Evolutionary conservation across 2,113 vertebrate genomes (phyloP), one percentile per base, ranked within the genome.

Genomic region (Grallaria varia): DNA sequence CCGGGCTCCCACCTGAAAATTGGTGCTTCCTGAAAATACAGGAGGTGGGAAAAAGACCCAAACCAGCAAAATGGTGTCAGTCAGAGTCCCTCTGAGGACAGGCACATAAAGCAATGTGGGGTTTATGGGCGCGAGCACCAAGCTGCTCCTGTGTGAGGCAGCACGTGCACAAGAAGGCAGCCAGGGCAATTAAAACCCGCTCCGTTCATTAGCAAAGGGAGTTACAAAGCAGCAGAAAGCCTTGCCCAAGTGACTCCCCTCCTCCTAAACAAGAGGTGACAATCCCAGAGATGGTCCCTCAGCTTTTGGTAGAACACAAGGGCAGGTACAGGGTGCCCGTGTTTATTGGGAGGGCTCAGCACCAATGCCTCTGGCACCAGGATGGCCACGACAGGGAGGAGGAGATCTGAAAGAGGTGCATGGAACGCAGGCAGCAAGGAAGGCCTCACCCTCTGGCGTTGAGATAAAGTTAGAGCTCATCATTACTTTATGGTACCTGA

Each of bases 311-410:
- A 52, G 47, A 68, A 14, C 0, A 3, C 3, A 7, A 44, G 7
- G 86, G 23, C 39, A 68, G 49, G 3, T 17, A 5, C 0, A 0
- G 44, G 14, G 12, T 14, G 4, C 17, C 28, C 17, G 6, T 0
- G 6, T 42, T 33, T n/a, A n/a, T 42, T 58, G 64, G 37, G 74
- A 74, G 31, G 19, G 15, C 11, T 37, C 73, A 93, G 84, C 50
- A 49, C 50, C 27, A 20, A 9, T 0, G 0, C 2, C 20, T 7
- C 83, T 11, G 11, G 62, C 44, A 60, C 24, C 0, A 0, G 40
- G n/a, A 21, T 1, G n/a, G 78, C 4, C 45, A 14, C 4, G 5
- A 30, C 17, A 47, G 21, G 13, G 12, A 50, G 28, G 14, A 6
- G 2, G 25, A 75, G 18, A 71, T 28, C 10, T 83, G 30, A 40